phyloP scores from a whole-genome alignment of 1,140 invertebrate species.

The Aphis gossypii region DNA sequence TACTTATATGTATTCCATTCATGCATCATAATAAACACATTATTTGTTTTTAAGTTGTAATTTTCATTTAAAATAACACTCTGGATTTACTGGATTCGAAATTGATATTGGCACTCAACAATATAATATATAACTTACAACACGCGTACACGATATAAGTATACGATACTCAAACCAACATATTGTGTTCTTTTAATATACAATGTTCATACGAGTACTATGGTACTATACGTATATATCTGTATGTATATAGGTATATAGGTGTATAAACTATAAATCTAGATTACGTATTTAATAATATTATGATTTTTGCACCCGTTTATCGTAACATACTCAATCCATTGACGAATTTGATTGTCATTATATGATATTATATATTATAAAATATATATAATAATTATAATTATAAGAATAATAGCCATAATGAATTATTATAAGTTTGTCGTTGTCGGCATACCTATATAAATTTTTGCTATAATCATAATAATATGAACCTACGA shows the following conservation, averaged over 20 bases:
- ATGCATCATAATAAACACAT: no score
- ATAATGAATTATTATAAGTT: not conserved
- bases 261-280: not conserved
- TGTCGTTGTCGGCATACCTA: not conserved
- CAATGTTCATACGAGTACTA: not conserved
- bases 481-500: no score
- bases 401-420: no score
- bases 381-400: no score
- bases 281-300: not conserved
- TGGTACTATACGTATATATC: not conserved
- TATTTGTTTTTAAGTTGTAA: no score
- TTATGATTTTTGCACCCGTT: not conserved
- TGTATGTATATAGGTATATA: not conserved
- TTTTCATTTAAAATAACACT: no score
- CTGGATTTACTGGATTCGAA: no score
- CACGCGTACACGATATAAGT: not conserved
- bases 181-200: not conserved
- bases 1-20: no score
- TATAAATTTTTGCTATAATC: no score
- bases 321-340: not conserved
- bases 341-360: not conserved
- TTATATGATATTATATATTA: not conserved
- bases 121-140: not conserved
- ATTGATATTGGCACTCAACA: no score
- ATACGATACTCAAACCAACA: not conserved